Evolutionary conservation across 1,140 invertebrate species (phyloP), one percentile per base, ranked within the genome.

Genomic region (Pachypeltis micranthus): DNA sequence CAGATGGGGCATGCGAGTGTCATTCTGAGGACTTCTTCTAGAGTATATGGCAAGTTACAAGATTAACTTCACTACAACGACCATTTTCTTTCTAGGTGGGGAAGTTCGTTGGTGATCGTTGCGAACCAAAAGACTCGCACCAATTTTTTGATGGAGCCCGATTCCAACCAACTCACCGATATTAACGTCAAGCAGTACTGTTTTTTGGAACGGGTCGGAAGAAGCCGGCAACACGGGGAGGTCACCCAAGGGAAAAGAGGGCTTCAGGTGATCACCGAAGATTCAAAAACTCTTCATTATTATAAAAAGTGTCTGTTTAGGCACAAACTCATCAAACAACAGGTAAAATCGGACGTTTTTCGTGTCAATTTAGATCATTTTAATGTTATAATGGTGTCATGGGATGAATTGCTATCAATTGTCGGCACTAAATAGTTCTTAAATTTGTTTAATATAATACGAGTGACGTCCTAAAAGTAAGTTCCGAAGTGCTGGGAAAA

Each of bases 151-250:
- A 74, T 84, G 28, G 78, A 77, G 14, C 68, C 72, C 7, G 71
- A 75, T 14, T 67, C 73, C 29, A 78, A 79, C 69, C 80, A 82
- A n/a, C 71, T 71, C 2, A 67, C 80, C 7, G 77, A 82, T 27
- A 62, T 88, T 19, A 76, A 76, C 1, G 58, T 79, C 2, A 72
- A 78, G 7, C 82, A 84, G 66, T 93, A 88, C 70, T 84, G 84
- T 67, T 76, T 91, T 24, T 72, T 90, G 27, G 90, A 93, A 76
- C 74, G 83, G 69, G 83, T 93, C 62, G 90, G 86, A n/a, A 78
- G 87, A 66, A 74, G 82, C 23, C 77, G 89, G 19, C 78, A 81
- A 61, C 78, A 81, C 67, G 88, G 89, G 0, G 85, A 87, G 72
- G 75, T 85, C 4, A 88, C 86, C 16, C 77, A 81, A 29, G 87